Base-by-base conservation (phyloP, 2,797 vertebrate species). In the Capromys pilorides region DNA sequence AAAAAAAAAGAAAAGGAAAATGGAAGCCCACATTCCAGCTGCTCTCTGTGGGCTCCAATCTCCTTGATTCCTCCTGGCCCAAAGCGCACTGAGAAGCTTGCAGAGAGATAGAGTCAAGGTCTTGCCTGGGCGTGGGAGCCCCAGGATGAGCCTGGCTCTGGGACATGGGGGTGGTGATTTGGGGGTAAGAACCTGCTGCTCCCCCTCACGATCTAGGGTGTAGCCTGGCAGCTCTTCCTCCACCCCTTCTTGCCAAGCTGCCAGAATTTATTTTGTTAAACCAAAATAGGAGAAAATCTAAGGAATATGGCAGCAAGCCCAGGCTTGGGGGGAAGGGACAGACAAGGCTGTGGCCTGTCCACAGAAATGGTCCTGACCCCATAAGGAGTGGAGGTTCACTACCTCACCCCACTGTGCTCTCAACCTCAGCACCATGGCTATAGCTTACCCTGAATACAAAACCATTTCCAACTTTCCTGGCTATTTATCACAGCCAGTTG, bases 281-380 rank as follows among this genome's bases (percentile, higher is more conserved):
- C 94, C 95, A 95, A 98, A 98, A 96, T 97, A 97, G 98, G 97
- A 97, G 95, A 82, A 84, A 93, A 95, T 21, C 96, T 95, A 54
- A 57, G 94, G 45, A 85, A 54, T 45, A n/a, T 96, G 97, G 97
- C 97, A 95, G 90, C 39, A 83, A 96, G 97, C 96, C 97, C 95
- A 94, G 96, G 93, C 94, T 7, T 24, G n/a, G 84, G 59, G 67
- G 81, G 69, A 26, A 21, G 75, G 75, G 64, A 71, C 39, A 77
- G 82, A 45, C 0, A 0, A 16, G 85, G 90, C 84, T 2, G 0
- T 66, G 93, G 90, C 81, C 87, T 90, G 88, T 94, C 90, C 88
- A 73, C 49, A 69, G 86, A 94, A 84, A 67, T 33, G 73, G 86
- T 28, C 86, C 62, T 91, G 83, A 83, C 83, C 64, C 75, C 3